A percentile compares a stretch with the other conserved stretches of the same genome.
These are phyloP conservation scores for Centropus unirufus DNA, from an alignment of 2,113 vertebrate genomes.

Conservation along the genomic window DNA sequence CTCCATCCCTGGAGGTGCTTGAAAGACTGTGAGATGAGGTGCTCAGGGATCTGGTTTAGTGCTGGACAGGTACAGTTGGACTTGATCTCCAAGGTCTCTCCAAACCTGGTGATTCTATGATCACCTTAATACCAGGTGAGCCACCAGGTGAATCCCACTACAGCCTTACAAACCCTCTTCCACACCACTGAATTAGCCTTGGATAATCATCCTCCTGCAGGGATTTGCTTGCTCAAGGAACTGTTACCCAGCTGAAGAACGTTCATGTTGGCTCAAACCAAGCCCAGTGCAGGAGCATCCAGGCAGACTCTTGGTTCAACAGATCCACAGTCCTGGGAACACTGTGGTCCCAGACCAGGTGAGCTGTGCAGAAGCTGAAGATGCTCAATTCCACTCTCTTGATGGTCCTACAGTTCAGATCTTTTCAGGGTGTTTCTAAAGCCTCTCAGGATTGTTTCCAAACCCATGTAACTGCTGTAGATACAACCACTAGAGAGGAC, in stretches of 20 bases:
- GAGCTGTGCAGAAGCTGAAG: too few relatives aligned
- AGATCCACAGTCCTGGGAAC: neutral
- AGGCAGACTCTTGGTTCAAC: neutral
- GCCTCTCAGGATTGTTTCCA: neutral
- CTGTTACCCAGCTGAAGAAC: neutral
- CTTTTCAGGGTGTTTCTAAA: neutral
- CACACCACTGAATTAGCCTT: neutral
- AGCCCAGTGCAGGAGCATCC: neutral
- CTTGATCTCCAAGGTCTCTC: too few relatives aligned
- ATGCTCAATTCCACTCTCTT: neutral
- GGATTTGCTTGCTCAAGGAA: neutral
- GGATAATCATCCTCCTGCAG: neutral
- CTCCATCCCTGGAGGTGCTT: too few relatives aligned
- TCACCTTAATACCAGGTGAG: neutral
- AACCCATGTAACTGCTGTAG: neutral
- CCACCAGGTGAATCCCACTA: neutral
- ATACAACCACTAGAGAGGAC: neutral
- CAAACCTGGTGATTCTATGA: neutral
- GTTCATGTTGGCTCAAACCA: rapidly evolving
- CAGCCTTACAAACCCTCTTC: neutral
- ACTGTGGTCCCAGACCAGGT: neutral
- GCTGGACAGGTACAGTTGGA: too few relatives aligned
- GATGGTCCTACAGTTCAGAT: neutral
- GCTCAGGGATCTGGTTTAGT: too few relatives aligned
- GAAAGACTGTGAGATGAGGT: too few relatives aligned